phyloP scores from a whole-genome alignment of 1,140 invertebrate species.

The Pseudomyrmex gracilis region DNA sequence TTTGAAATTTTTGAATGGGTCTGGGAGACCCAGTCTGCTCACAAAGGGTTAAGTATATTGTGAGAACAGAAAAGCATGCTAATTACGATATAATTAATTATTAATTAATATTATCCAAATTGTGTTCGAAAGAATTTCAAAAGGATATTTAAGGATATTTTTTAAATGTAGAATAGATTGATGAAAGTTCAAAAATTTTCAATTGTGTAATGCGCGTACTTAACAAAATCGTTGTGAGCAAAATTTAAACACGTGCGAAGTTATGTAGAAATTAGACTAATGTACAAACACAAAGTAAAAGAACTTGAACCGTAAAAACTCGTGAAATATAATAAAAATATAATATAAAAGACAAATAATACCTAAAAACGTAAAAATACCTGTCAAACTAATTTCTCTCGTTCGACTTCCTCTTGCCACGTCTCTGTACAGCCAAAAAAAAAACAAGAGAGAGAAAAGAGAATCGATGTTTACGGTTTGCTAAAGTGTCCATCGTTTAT shows the following conservation, averaged over 20 bases:
- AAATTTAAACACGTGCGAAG: neutral
- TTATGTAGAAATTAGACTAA: neutral
- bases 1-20: too few relatives aligned
- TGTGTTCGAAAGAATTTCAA: too few relatives aligned
- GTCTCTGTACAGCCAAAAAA: constrained; percentile 39
- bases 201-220: too few relatives aligned
- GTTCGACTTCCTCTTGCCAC: constrained; percentile 29
- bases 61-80: too few relatives aligned
- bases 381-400: neutral
- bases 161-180: too few relatives aligned
- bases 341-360: too few relatives aligned
- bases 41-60: too few relatives aligned
- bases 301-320: neutral
- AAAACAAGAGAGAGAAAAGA: neutral
- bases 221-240: neutral
- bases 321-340: neutral
- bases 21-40: too few relatives aligned
- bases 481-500: constrained; percentile 50
- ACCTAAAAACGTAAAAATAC: neutral
- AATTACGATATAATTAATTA: too few relatives aligned
- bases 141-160: too few relatives aligned
- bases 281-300: neutral
- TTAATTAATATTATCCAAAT: too few relatives aligned
- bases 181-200: too few relatives aligned
- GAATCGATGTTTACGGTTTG: constrained; percentile 60